Evolutionary conservation across 2,888 invertebrate genomes (phyloP), one percentile per base, ranked within the genome.

Genomic region (Hirtodrosophila trivittata): DNA sequence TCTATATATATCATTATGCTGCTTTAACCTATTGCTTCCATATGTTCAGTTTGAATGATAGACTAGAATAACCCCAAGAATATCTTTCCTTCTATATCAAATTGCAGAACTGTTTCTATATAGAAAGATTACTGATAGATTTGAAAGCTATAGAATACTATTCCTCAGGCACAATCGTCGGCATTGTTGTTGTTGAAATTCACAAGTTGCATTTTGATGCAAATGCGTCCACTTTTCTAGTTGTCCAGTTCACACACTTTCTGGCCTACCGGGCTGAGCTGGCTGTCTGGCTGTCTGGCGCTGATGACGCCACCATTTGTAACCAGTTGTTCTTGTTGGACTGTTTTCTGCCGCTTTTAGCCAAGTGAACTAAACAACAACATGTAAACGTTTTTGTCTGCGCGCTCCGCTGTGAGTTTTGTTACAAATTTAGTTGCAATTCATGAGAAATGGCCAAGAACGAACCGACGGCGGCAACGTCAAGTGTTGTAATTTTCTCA

Each of bases 401-500:
- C 42, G 30, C 14, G 49, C 39, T 49, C 26, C 41, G 51, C 37
- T 63, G 45, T 42, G 43, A 42, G 42, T 82, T 73, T 82, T 74
- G 82, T 75, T 73, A 86, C 77, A 75, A 82, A 84, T 82, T 82
- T 68, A 66, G 72, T 63, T 84, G 84, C 81, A 82, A 77, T 86
- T 84, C 81, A 82, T 77, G 85, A 46, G 77, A 83, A 83, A 59
- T 66, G 54, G 14, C 10, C 45, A 57, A 38, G 38, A 68, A 51
- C 54, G 39, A 43, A 12, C 41, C 39, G 26, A 26, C 50, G 9
- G 41, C 32, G 33, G 51, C 55, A 55, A 52, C 70, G 32, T 50
- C 75, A 51, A 68, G 65, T 78, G 83, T 35, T 82, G 86, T 86
- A 83, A 80, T 83, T 77, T 82, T 82, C 86, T 66, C 81, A 82